phyloP scores from a whole-genome alignment of 2,113 vertebrate genomes.

The Saguinus imperator region DNA sequence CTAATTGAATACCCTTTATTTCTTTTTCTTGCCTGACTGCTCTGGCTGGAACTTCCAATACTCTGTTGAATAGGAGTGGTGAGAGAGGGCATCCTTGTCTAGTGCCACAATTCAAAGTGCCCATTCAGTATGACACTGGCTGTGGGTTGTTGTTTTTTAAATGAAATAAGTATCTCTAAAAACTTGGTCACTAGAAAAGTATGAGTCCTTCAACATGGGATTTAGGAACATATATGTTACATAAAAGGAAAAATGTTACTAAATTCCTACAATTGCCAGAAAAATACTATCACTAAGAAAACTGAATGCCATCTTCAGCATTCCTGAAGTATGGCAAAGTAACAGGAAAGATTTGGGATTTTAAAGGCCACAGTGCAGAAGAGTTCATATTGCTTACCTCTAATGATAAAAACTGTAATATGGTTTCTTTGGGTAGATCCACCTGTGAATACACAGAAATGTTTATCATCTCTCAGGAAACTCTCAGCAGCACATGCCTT shows the following conservation, averaged over 20 bases:
- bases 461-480: neutral
- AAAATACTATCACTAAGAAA: neutral
- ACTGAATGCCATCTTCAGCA: neutral
- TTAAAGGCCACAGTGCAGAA: neutral
- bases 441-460: conserved; percentile 86
- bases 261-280: conserved; percentile 27
- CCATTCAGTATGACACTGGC: no score
- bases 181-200: neutral
- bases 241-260: conserved; percentile 11
- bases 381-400: conserved; percentile 87
- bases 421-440: conserved; percentile 95
- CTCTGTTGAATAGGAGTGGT: no score
- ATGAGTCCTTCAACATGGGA: neutral
- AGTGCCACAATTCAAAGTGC: no score
- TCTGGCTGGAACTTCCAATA: no score
- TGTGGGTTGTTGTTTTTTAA: neutral
- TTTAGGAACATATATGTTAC: neutral
- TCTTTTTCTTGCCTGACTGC: no score
- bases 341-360: conserved; percentile 14
- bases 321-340: neutral
- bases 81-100: no score
- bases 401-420: conserved; percentile 94
- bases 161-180: neutral
- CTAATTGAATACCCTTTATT: no score
- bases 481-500: neutral